Conservation (phyloP, 2,113 vertebrate genomes). For the Dolichallabes microphthalmus region DNA sequence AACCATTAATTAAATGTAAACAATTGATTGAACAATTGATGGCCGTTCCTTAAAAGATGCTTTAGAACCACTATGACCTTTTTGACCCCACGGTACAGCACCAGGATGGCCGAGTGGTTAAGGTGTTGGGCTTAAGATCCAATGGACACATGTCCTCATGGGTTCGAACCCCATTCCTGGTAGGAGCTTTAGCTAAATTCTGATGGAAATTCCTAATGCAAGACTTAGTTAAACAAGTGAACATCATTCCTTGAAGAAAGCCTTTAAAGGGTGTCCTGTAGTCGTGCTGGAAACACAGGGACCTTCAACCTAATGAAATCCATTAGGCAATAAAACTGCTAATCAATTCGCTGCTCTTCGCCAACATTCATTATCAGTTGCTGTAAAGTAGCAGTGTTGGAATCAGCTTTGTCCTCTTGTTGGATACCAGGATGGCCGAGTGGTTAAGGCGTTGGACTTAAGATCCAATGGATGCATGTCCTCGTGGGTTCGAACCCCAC, state of each 20-base stretch:
- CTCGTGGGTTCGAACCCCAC: neutral
- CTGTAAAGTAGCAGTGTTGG: neutral
- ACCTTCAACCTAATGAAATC: neutral
- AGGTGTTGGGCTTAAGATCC: neutral
- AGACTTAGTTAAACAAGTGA: too few relatives aligned
- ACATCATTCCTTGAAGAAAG: too few relatives aligned
- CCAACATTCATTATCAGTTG: too few relatives aligned
- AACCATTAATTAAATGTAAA: too few relatives aligned
- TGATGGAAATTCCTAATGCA: too few relatives aligned
- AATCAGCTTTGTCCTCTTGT: neutral
- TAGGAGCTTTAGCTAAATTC: neutral
- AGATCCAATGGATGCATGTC: neutral
- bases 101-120: conserved; percentile 9
- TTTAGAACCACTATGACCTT: neutral
- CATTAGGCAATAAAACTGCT: too few relatives aligned
- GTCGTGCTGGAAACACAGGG: too few relatives aligned
- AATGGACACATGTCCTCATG: neutral
- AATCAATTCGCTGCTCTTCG: neutral
- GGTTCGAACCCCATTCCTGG: neutral
- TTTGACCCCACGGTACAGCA: neutral
- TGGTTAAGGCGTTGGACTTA: conserved; percentile 7
- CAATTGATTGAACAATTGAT: too few relatives aligned
- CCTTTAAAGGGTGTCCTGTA: too few relatives aligned
- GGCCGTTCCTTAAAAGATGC: too few relatives aligned
- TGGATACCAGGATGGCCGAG: neutral